A percentile compares a stretch with the other conserved stretches of the same genome.
Evolutionary conservation across 2,888 invertebrate species (phyloP).

Genomic region (Anthophora plumipes): DNA sequence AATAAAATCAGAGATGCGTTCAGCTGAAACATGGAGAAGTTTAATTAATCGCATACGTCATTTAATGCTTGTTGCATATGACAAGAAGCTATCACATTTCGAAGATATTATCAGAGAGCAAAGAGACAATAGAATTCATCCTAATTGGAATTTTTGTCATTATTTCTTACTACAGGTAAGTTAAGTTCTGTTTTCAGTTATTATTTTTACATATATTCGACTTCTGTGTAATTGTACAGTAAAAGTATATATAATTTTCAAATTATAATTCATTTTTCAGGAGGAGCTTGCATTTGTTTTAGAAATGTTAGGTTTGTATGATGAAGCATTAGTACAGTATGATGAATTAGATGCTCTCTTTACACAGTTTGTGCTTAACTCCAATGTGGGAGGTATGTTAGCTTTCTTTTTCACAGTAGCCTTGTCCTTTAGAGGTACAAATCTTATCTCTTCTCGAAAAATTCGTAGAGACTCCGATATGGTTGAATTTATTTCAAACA

Average conservation of each 20-base stretch:
- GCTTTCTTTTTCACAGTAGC: constrained; percentile 31
- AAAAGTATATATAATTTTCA: constrained; percentile 17
- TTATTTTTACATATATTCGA: not conserved
- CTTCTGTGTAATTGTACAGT: constrained; percentile 16
- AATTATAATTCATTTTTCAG: constrained; percentile 85
- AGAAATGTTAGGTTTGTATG: constrained; percentile 96
- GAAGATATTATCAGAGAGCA: constrained; percentile 96
- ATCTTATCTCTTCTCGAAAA: constrained; percentile 10
- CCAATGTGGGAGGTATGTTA: constrained; percentile 90
- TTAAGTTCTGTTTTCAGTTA: constrained; percentile 19
- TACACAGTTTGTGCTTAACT: constrained; percentile 97
- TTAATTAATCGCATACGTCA: constrained; percentile 93
- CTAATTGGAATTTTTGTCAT: constrained; percentile 96
- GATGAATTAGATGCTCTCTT: constrained; percentile 98
- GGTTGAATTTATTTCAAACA: constrained; percentile 93
- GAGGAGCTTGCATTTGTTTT: constrained; percentile 98
- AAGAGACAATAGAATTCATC: constrained; percentile 95
- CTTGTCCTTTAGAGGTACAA: not conserved
- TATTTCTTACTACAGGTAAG: constrained; percentile 96
- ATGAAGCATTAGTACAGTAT: constrained; percentile 98
- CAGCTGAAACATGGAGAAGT: constrained; percentile 95
- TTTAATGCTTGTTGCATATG: constrained; percentile 94
- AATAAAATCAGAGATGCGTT: constrained; percentile 94
- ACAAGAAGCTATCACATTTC: constrained; percentile 93
- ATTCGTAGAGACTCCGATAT: constrained; percentile 90